Base-by-base conservation (phyloP, 2,888 invertebrate genomes). In the Gastracanthus pulcherrimus region DNA sequence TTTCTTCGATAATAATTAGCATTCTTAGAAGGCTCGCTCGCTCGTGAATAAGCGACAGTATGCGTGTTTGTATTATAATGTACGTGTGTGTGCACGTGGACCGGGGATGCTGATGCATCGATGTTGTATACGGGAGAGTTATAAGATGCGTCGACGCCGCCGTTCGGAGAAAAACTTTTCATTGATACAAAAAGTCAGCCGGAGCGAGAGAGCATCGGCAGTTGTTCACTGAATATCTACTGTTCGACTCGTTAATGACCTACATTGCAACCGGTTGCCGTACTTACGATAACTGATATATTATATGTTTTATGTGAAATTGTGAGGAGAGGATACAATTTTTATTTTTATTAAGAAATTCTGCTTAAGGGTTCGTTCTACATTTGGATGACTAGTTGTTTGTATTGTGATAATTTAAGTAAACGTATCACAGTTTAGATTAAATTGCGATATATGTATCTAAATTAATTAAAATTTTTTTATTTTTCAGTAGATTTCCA, bases 1-100 rank as follows among this genome's bases (percentile, higher is more conserved):
- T 51, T 41, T 45, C 55, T 19, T 5, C 66, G 45, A 55, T 34
- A n/a, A 72, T 66, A 71, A 81, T 81, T 81, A 81, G 16, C 69
- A 58, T 71, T 71, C 64, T 60, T 58, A 58, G 41, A 70, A 76
- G 41, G 13, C 41, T 31, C 38, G 13, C 41, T n/a, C 9, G 16
- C 9, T 16, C 31, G 36, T 34, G 55, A 70, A 71, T 66, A 60
- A 34, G 19, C 41, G 41, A 11, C 13, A 23, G 26, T 38, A 7
- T 45, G 45, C 29, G 31, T 60, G 31, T 41, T 31, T 48, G 38
- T 55, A 71, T 51, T 64, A 23, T 23, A 6, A n/a, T 29, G 38
- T 29, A 26, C 34, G 23, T 26, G 45, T 5, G 11, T n/a, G n/a
- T n/a, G n/a, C n/a, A n/a, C n/a, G n/a, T n/a, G n/a, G n/a, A n/a